Evolutionary conservation across 2,888 invertebrate genomes (phyloP), one percentile per base, ranked within the genome.

Genomic region (Liodrosophila aerea): DNA sequence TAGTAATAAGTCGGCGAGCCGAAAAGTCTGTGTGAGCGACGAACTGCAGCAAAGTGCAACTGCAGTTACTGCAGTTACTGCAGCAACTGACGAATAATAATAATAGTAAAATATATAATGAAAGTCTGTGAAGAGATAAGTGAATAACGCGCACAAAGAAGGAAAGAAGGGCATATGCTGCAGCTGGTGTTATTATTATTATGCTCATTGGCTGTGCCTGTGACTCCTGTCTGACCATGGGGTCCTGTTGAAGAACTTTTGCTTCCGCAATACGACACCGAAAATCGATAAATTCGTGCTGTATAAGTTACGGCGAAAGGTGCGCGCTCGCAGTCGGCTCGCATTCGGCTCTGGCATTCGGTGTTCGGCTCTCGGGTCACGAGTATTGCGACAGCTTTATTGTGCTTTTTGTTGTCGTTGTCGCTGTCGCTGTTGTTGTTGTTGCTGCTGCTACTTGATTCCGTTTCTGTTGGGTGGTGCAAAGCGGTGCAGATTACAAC

Each of bases 201-300:
- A 36, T 44, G 30, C 49, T 57, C n/a, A n/a, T n/a, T n/a, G n/a
- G n/a, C n/a, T n/a, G n/a, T n/a, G n/a, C n/a, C n/a, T n/a, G n/a
- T n/a, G n/a, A n/a, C n/a, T n/a, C n/a, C 45, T 63, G 68, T 70
- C 73, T 73, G 59, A 73, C 30, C 47, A 53, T 67, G 58, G 63
- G 47, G 54, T 74, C 67, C 71, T 74, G 66, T 66, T 75, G 56
- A 71, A 73, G 70, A 71, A 71, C 57, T 73, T 72, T 85, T 72
- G 83, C 78, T 85, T 82, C 85, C 78, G 85, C 83, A 82, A 68
- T 74, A 75, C 63, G 64, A 65, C 62, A 62, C 68, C 66, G 57
- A 87, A 87, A 88, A 88, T 88, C 88, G 70, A 88, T 88, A 88
- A 87, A 85, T 88, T 76, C 86, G 87, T 88, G 86, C 86, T 88